These are phyloP conservation scores for Isichthys henryi DNA, from an alignment of 2,113 vertebrate species.

Conservation along the genomic window DNA sequence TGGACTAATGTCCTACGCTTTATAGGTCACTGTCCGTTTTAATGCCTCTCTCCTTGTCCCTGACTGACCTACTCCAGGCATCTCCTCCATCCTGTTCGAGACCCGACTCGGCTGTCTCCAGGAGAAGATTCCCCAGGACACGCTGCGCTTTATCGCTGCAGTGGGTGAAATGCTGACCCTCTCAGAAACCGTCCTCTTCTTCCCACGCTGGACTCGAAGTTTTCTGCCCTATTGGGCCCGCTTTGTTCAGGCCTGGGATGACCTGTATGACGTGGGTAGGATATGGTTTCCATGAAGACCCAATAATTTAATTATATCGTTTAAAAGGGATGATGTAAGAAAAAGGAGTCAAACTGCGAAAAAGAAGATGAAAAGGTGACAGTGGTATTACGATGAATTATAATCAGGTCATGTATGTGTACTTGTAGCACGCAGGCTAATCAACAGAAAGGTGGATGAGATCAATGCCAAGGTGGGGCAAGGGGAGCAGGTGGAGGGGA, in stretches of 20 bases:
- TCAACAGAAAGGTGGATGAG: slow-evolving; percentile 49
- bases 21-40: neutral
- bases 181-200: slow-evolving; percentile 43
- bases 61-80: slow-evolving; percentile 36
- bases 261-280: slow-evolving; percentile 56
- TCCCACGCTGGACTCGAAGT: slow-evolving; percentile 56
- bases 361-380: neutral
- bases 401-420: neutral
- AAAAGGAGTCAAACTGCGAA: neutral
- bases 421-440: slow-evolving; percentile 45
- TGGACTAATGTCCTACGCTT: neutral
- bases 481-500: slow-evolving; percentile 40
- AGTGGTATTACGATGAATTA: neutral
- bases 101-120: slow-evolving; percentile 60
- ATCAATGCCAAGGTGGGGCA: slow-evolving; percentile 34
- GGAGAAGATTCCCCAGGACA: slow-evolving; percentile 57
- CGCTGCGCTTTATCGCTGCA: slow-evolving; percentile 53
- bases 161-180: slow-evolving; percentile 49
- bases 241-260: slow-evolving; percentile 64
- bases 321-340: neutral
- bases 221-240: slow-evolving; percentile 58
- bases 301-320: neutral
- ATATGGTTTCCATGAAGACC: too few species aligned
- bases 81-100: slow-evolving; percentile 62
- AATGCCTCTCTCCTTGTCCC: neutral